Percentiles rank a stretch among this genome's conserved stretches.
Evolutionary conservation across 2,113 vertebrate genomes (phyloP).

Genomic region (Eublepharis macularius): DNA sequence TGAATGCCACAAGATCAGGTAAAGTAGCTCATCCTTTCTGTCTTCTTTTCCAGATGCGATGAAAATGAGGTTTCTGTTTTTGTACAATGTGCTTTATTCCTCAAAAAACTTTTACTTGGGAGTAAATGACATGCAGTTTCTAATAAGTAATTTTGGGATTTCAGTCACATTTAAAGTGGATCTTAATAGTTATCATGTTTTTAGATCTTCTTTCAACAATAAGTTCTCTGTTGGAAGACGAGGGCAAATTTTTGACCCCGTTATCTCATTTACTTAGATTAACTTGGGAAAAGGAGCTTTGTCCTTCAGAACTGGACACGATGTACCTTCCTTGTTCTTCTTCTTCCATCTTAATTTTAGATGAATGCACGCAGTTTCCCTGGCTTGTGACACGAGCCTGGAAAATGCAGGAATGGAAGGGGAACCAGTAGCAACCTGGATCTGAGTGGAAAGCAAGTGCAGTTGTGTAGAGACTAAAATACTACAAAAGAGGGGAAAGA

Average conservation of each 20-base stretch:
- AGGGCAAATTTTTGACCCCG: not conserved
- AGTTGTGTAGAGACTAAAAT: not conserved
- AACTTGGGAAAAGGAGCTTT: not conserved
- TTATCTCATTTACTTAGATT: not conserved
- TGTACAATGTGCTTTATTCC: rapidly evolving
- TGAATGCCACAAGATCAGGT: constrained; percentile 56
- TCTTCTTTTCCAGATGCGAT: not conserved
- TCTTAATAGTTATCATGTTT: not conserved
- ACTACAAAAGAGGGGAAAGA: not conserved
- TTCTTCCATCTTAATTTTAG: not conserved
- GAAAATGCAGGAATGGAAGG: not conserved
- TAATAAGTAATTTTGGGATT: not conserved
- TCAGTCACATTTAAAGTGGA: not conserved
- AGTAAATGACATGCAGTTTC: not conserved
- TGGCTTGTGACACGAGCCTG: not conserved
- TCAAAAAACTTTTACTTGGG: not conserved
- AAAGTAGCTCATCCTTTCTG: too few relatives aligned
- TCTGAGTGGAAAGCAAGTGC: not conserved
- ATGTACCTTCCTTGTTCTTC: not conserved
- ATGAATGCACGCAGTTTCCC: rapidly evolving
- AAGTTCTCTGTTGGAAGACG: not conserved
- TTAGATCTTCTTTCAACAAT: not conserved
- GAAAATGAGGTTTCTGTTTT: not conserved
- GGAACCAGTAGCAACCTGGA: not conserved
- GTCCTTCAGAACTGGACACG: too few relatives aligned